phyloP scores from a whole-genome alignment of 2,888 invertebrate species.

The Ochropleura plecta region DNA sequence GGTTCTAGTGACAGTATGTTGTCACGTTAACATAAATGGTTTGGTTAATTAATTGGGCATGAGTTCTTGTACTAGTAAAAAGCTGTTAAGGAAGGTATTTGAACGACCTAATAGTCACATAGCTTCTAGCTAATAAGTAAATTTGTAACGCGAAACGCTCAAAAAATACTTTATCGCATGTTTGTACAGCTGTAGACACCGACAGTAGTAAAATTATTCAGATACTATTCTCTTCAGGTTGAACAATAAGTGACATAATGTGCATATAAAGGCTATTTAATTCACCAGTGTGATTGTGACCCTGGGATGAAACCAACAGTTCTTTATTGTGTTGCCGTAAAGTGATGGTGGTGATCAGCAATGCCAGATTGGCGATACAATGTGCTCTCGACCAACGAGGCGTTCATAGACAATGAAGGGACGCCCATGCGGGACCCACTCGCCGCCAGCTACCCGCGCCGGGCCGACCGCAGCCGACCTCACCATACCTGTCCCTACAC shows the following conservation, averaged over 20 bases:
- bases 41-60: neutral
- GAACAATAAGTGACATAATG: slow-evolving; percentile 75
- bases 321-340: slow-evolving; percentile 70
- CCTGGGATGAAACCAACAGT: slow-evolving; percentile 70
- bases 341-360: slow-evolving; percentile 85
- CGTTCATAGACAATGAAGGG: slow-evolving; percentile 83
- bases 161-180: slow-evolving; percentile 57
- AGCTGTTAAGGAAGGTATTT: too few relatives aligned
- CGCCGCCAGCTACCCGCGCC: slow-evolving; percentile 89
- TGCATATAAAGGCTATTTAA: slow-evolving; percentile 56
- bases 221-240: slow-evolving; percentile 67
- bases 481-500: slow-evolving; percentile 88
- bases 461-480: slow-evolving; percentile 88
- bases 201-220: slow-evolving; percentile 76
- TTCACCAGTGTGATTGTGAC: slow-evolving; percentile 61
- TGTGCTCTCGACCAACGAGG: slow-evolving; percentile 89
- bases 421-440: slow-evolving; percentile 81
- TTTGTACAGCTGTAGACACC: slow-evolving; percentile 81
- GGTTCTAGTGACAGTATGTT: neutral
- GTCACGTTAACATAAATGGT: neutral
- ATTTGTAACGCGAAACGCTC: slow-evolving; percentile 29
- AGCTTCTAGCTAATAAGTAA: slow-evolving; percentile 20
- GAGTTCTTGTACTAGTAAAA: neutral
- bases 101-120: neutral
- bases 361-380: slow-evolving; percentile 91